Conservation (phyloP, 1,140 invertebrate species). For the Himalopsyche phryganea region DNA sequence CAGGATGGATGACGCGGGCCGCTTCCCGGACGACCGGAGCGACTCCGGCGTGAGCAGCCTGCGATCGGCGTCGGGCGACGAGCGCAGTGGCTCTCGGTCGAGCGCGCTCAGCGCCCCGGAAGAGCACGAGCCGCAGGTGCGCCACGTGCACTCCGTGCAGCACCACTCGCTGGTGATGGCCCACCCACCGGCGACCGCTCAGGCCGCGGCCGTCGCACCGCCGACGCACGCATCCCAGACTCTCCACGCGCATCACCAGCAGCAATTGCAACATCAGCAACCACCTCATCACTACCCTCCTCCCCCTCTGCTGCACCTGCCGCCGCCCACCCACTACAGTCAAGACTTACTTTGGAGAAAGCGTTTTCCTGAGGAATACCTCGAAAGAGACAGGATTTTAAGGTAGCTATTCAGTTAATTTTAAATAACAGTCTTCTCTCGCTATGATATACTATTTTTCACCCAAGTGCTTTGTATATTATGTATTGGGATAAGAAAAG, state of each 20-base stretch:
- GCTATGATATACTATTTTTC: too few relatives aligned
- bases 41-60: constrained; percentile 66
- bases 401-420: constrained; percentile 36
- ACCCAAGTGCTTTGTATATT: too few relatives aligned
- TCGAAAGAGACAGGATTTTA: constrained; percentile 52
- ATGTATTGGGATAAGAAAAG: too few relatives aligned
- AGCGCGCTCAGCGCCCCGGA: constrained; percentile 60
- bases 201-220: constrained; percentile 41
- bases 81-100: constrained; percentile 63
- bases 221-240: constrained; percentile 44
- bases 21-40: constrained; percentile 54
- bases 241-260: constrained; percentile 32
- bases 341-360: constrained; percentile 43
- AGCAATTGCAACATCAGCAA: constrained; percentile 24
- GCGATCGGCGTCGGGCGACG: constrained; percentile 65
- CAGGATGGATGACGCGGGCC: constrained; percentile 42
- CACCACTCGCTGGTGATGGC: constrained; percentile 33
- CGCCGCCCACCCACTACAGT: constrained; percentile 47
- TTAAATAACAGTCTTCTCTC: neutral
- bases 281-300: constrained; percentile 38
- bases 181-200: constrained; percentile 44
- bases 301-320: constrained; percentile 40
- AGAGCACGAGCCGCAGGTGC: constrained; percentile 44
- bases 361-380: constrained; percentile 42
- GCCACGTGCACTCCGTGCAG: constrained; percentile 35